phyloP scores from a whole-genome alignment of 2,888 invertebrate genomes.

The Vannuccia rotundouncinata region DNA sequence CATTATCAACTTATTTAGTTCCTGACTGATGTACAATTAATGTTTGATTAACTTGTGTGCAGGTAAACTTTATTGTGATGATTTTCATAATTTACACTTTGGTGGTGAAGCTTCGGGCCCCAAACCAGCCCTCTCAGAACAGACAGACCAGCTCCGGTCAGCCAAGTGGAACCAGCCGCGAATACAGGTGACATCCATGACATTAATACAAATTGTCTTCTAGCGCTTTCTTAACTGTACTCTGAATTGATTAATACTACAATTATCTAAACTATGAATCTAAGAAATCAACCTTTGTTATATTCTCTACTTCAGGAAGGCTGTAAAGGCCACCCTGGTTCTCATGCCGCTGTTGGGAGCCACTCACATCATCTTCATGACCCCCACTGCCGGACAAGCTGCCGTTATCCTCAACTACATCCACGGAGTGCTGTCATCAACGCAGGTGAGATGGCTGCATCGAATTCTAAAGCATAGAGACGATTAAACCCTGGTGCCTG shows the following conservation, averaged over 20 bases:
- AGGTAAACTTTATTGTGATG: conserved; percentile 56
- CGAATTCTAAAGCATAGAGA: too few species aligned
- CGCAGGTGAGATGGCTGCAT: too few species aligned
- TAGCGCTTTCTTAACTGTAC: too few species aligned
- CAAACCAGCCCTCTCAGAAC: conserved; percentile 62
- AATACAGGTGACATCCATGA: neutral
- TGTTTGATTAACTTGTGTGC: too few species aligned
- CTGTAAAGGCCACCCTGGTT: conserved; percentile 72
- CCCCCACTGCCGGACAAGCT: conserved; percentile 66
- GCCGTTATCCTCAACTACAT: conserved; percentile 68
- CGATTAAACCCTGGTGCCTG: too few species aligned
- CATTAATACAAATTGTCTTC: too few species aligned
- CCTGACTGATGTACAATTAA: too few species aligned
- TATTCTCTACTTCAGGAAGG: conserved; percentile 53
- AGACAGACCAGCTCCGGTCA: neutral
- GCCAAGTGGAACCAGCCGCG: neutral
- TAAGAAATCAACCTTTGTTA: too few species aligned
- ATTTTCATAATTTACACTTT: conserved; percentile 66
- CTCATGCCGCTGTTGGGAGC: conserved; percentile 90
- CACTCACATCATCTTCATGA: conserved; percentile 72
- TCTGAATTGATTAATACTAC: too few species aligned
- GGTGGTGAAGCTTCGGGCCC: conserved; percentile 82
- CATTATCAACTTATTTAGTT: too few species aligned
- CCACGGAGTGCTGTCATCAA: conserved; percentile 75
- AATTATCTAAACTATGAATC: too few species aligned